phyloP scores from a whole-genome alignment of 2,113 vertebrate genomes.

The Neolamprologus toae region DNA sequence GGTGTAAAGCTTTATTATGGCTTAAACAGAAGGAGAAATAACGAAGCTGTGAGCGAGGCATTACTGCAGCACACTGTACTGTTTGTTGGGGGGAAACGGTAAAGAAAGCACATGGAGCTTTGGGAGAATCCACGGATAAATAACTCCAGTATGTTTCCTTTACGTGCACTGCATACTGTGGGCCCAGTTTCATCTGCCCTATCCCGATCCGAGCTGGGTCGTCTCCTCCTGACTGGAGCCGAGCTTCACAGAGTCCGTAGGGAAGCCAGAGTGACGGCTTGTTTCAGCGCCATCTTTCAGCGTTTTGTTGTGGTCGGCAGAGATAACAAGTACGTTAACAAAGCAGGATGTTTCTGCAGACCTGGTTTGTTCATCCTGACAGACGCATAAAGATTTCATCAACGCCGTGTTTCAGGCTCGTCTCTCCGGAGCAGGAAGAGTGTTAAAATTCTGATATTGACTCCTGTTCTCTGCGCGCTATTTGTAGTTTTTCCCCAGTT shows the following conservation, averaged over 20 bases:
- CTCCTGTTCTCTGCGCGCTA: neutral
- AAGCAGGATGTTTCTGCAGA: neutral
- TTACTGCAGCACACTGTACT: neutral
- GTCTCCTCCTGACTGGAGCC: neutral
- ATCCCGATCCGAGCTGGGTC: neutral
- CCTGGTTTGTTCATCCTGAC: neutral
- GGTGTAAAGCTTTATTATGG: neutral
- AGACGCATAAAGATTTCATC: neutral
- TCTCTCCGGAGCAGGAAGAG: neutral
- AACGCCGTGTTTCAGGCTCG: neutral
- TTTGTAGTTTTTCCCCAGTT: neutral
- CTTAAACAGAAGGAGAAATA: neutral
- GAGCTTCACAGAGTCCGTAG: neutral
- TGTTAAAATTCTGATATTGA: neutral
- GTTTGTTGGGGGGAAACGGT: neutral
- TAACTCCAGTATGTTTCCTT: neutral
- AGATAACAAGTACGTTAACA: neutral
- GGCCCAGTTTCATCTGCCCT: neutral
- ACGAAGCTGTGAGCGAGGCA: neutral
- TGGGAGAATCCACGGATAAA: neutral
- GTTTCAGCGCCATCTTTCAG: neutral
- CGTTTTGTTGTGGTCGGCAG: neutral
- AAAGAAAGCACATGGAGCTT: neutral
- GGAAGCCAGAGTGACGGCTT: neutral
- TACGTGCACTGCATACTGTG: neutral